Evolutionary conservation across 2,888 invertebrate species (phyloP), one percentile per base, ranked within the genome.

Genomic region (Eristalis intricaria): DNA sequence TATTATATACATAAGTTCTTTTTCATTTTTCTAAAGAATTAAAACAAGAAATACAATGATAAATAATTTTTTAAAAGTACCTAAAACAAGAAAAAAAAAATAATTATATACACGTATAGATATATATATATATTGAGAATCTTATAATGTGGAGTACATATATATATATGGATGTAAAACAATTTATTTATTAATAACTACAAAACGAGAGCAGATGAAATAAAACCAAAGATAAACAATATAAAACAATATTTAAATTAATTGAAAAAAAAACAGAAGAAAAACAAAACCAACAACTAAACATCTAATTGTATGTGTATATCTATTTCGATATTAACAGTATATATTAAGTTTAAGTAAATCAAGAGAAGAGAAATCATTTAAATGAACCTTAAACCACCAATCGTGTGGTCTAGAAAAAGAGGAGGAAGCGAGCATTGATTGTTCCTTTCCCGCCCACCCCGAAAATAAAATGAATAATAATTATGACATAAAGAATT

Each of bases 1-100:
- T 83, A 86, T 77, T 86, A 78, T 83, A 86, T 83, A 79, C 74
- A 71, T 78, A 86, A 86, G 86, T 86, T 86, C 78, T 86, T 86
- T 86, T 86, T 86, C 78, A 86, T 86, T 86, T 86, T 86, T 86
- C 86, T 86, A 86, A 86, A 86, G 77, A 82, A 85, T 71, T 50
- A 73, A 77, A 81, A 68, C 58, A 82, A 85, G 76, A 75, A 78
- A 80, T 63, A 81, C 15, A 80, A 81, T 77, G 79, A 83, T 71
- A 84, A 87, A 80, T 84, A 76, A 84, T 84, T 87, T 84, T 87
- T 87, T 87, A 87, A 87, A 87, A 38, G 87, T 87, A 87, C 87
- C 87, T 87, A 73, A 87, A 87, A 76, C 83, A 84, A 84, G 78
- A 77, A 64, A 74, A 66, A 32, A 32, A 78, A 74, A 8, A 32